A percentile compares a stretch with the other conserved stretches of the same genome.
Evolutionary conservation across 2,797 vertebrate species (phyloP).

Genomic region (Bradypus variegatus): DNA sequence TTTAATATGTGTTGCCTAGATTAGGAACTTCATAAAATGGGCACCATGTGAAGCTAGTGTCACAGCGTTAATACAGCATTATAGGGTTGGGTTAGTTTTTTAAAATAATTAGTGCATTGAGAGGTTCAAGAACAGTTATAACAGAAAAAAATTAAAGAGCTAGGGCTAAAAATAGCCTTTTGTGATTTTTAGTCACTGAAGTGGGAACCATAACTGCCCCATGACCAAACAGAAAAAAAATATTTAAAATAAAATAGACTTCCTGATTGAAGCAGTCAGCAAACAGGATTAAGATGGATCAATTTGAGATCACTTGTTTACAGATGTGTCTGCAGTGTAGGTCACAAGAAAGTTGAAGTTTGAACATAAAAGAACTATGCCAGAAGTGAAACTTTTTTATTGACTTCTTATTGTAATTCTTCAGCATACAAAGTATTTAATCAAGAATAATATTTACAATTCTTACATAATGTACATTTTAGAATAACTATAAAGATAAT

Average conservation of each 20-base stretch:
- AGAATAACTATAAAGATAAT: constrained; percentile 51
- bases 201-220: neutral
- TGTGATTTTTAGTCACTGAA: neutral
- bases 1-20: neutral
- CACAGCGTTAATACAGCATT: neutral
- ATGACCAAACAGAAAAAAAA: neutral
- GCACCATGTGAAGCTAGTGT: neutral
- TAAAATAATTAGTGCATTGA: neutral
- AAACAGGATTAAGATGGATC: neutral
- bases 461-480: constrained; percentile 73
- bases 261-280: neutral
- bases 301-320: neutral
- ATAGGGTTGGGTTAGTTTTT: neutral
- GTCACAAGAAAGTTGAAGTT: neutral
- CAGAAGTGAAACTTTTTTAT: constrained; percentile 62
- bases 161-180: neutral
- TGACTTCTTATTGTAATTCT: constrained; percentile 57
- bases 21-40: neutral
- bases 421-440: constrained; percentile 71
- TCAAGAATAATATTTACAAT: constrained; percentile 71
- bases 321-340: neutral
- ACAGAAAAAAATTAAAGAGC: neutral
- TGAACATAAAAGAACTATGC: constrained; percentile 24
- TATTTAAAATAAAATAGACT: neutral
- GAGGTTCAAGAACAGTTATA: neutral